Evolutionary conservation across 2,797 vertebrate genomes (phyloP), one percentile per base, ranked within the genome.

Genomic region (Scolopax rusticola): DNA sequence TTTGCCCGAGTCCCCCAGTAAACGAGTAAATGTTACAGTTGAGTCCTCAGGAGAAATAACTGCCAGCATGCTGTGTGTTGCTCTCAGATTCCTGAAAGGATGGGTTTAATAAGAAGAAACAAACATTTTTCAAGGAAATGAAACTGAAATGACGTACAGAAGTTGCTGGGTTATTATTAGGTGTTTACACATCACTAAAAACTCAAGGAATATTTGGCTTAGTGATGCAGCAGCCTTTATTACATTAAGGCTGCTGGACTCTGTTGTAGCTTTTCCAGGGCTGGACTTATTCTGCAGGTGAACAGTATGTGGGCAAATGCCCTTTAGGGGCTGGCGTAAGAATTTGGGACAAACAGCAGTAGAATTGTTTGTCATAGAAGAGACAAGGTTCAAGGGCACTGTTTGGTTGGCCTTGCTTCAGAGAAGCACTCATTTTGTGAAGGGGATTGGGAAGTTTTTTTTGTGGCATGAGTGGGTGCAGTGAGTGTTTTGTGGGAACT

Each of bases 341-440:
- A 16, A 33, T 67, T 41, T 15, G 60, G 59, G 67, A 32, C 70
- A 38, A 82, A 3, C 9, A 27, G 9, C 28, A 24, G 24, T 14
- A 12, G 41, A 23, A 71, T 32, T 33, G 12, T 57, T 65, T 27
- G 51, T 45, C 36, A 2, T 43, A 2, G 45, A 33, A 75, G 40
- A 43, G 27, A 4, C 9, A 9, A 53, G 15, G 24, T 23, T 84
- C 32, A 14, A 47, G 40, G 53, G 16, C 40, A 5, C 51, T 53
- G 33, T 30, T 54, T 64, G 47, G 7, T 56, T 75, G 65, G 5
- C 33, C 56, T 78, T 10, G 36, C 67, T 69, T 67, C n/a, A 50
- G 67, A 65, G 47, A 15, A 11, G 30, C 0, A 0, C 17, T 77
- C 0, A 0, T 38, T 79, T 86, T 74, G n/a, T 0, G 0, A 3